Percentiles rank a stretch among this genome's conserved stretches.
Evolutionary conservation across 2,113 vertebrate species (phyloP).

Genomic region (Aleadryas rufinucha): DNA sequence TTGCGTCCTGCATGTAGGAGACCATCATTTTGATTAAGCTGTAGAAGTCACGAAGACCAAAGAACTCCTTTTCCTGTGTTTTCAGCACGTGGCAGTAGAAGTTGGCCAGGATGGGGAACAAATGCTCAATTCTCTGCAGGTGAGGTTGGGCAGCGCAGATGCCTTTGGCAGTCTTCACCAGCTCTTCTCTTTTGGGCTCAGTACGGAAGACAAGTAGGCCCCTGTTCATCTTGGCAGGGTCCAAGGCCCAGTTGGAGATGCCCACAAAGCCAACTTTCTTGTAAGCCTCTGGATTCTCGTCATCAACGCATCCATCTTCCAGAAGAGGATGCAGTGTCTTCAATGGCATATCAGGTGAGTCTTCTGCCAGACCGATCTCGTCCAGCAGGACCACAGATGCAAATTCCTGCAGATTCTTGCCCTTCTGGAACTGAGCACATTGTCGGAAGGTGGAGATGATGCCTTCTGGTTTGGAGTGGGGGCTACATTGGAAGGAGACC

Average conservation of each 20-base stretch:
- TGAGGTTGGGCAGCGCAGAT: constrained; percentile 69
- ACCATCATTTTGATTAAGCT: constrained; percentile 79
- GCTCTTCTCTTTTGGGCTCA: constrained; percentile 74
- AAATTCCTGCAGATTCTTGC: constrained; percentile 75
- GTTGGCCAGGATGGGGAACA: constrained; percentile 70
- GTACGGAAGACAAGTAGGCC: constrained; percentile 78
- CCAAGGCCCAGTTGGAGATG: constrained; percentile 82
- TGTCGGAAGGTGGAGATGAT: constrained; percentile 78
- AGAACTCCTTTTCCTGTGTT: constrained; percentile 69
- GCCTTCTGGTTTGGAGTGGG: constrained; percentile 78
- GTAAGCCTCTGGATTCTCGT: constrained; percentile 68
- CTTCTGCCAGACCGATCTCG: constrained; percentile 80
- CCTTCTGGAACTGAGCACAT: constrained; percentile 78
- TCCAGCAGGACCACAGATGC: constrained; percentile 79
- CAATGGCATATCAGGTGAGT: constrained; percentile 80
- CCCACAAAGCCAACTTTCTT: constrained; percentile 82
- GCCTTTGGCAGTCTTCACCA: constrained; percentile 75
- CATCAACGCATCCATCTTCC: constrained; percentile 78
- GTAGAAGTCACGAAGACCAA: constrained; percentile 79
- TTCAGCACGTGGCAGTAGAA: constrained; percentile 64
- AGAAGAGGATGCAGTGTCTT: constrained; percentile 80
- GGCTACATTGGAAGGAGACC: constrained; percentile 82
- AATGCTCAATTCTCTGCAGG: constrained; percentile 63
- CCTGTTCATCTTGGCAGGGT: constrained; percentile 83
- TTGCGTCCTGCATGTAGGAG: constrained; percentile 49